A percentile compares a stretch with the other conserved stretches of the same genome.
These are phyloP conservation scores for Sparus aurata DNA, from an alignment of 2,797 vertebrate genomes.

Conservation along the genomic window DNA sequence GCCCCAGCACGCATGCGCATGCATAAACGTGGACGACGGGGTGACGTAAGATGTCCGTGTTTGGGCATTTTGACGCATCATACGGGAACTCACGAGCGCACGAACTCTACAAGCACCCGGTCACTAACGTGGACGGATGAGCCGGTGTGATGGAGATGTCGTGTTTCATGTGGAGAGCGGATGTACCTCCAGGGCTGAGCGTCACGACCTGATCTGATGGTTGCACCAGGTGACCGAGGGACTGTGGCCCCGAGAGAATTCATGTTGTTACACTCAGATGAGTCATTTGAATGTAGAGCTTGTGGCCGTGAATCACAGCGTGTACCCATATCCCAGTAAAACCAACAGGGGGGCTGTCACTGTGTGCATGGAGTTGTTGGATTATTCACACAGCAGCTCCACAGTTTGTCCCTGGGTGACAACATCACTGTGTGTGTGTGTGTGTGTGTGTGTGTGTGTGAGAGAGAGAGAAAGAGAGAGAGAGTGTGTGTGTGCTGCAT, in stretches of 20 bases:
- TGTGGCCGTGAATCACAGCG: slow-evolving; percentile 28
- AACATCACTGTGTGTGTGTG: not conserved
- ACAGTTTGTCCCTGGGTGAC: slow-evolving; percentile 22
- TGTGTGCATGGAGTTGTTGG: slow-evolving; percentile 1
- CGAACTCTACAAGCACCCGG: not conserved
- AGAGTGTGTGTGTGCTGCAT: not conserved
- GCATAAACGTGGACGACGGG: slow-evolving; percentile 21
- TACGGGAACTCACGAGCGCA: not conserved
- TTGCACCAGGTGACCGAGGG: slow-evolving; percentile 8
- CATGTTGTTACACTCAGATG: slow-evolving; percentile 7
- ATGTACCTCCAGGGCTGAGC: not conserved
- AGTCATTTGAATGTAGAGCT: slow-evolving; percentile 19
- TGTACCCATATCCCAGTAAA: slow-evolving; percentile 11
- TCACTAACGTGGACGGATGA: not conserved
- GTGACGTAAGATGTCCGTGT: slow-evolving; percentile 42
- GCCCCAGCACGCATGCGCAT: slow-evolving; percentile 60
- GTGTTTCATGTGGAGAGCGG: too few relatives aligned
- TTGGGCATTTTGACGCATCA: slow-evolving; percentile 50
- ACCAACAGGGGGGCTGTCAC: not conserved
- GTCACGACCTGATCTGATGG: slow-evolving; percentile 10
- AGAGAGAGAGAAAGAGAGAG: not conserved
- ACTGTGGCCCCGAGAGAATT: slow-evolving; percentile 5
- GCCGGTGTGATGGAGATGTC: too few relatives aligned
- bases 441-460: not conserved
- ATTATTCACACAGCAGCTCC: slow-evolving; percentile 32